Conservation (phyloP, 2,888 invertebrate species). For the Philereme transversata region DNA sequence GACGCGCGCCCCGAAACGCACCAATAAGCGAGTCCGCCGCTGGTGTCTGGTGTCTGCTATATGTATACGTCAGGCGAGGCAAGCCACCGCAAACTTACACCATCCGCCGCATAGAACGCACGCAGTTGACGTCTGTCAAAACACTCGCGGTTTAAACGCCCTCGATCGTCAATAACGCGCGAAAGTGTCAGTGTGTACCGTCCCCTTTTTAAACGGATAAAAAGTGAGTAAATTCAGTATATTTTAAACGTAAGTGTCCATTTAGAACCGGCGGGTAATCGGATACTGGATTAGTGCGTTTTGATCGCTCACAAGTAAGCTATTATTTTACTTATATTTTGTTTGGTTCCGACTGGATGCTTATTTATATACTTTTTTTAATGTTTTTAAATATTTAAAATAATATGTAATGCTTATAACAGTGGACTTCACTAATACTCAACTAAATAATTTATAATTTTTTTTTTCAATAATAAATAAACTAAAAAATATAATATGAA, state of each 20-base stretch:
- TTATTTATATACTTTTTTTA: slow-evolving; percentile 18
- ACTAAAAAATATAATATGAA: no score
- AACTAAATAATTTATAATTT: no score
- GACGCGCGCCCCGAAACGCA: slow-evolving; percentile 61
- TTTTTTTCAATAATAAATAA: no score
- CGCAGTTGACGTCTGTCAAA: slow-evolving; percentile 45
- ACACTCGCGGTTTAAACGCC: slow-evolving; percentile 36
- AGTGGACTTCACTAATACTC: no score
- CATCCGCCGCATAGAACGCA: slow-evolving; percentile 60
- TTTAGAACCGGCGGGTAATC: slow-evolving; percentile 48
- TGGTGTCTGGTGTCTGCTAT: slow-evolving; percentile 41
- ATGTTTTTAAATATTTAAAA: neutral
- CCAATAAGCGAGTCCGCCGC: slow-evolving; percentile 56
- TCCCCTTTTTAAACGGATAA: slow-evolving; percentile 45
- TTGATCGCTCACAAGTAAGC: slow-evolving; percentile 49
- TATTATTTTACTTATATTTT: slow-evolving; percentile 29
- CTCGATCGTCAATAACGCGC: slow-evolving; percentile 41
- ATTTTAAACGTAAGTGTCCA: slow-evolving; percentile 44
- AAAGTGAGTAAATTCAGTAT: slow-evolving; percentile 61
- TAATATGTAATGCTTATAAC: no score
- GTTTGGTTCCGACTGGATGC: slow-evolving; percentile 51
- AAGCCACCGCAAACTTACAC: slow-evolving; percentile 63
- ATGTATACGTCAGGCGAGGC: slow-evolving; percentile 65
- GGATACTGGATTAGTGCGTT: slow-evolving; percentile 47
- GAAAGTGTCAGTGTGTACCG: slow-evolving; percentile 56